Evolutionary conservation across 2,113 vertebrate species (phyloP), one percentile per base, ranked within the genome.

Genomic region (Tamias sibiricus): DNA sequence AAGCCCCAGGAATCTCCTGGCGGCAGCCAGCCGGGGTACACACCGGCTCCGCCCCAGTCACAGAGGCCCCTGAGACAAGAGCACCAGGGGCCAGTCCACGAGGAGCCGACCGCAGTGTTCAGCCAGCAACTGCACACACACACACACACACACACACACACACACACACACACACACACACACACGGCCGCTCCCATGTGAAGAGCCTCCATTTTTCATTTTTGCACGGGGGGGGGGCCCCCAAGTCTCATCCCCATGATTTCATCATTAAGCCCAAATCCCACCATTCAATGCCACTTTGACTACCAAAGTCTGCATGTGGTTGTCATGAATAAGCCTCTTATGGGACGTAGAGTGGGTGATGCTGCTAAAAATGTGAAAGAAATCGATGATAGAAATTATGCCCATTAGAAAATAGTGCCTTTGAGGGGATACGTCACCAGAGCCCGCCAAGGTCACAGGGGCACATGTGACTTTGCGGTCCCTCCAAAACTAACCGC

Each of bases 401-500:
- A n/a, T 1, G 20, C 54, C 32, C 1, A 13, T 68, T 42, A 44
- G 54, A 74, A 93, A 80, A 24, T 2, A n/a, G 0, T 10, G 68
- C 35, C 47, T 79, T 59, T 17, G 9, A 0, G 42, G 32, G 19
- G 28, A 5, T 14, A 49, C 52, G 26, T 72, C 37, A 1, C 32
- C 30, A 11, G 44, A 66, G 66, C 6, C 75, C 6, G 5, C 66
- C 69, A 26, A 0, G 14, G 62, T 19, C 12, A 7, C 2, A 0
- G 1, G 30, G 11, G 54, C 64, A 54, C 42, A 22, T 0, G 69
- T 9, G 2, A 19, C 54, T 6, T 17, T 20, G 54, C 1, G 10
- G 9, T 17, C 57, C 8, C 3, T 11, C n/a, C 40, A 19, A 28
- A 49, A 69, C 10, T 6, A 9, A 68, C 91, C 2, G 20, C 4